Percentiles rank a stretch among this genome's conserved stretches.
phyloP scores from a whole-genome alignment of 2,888 invertebrate genomes.

The Cinara cedri region DNA sequence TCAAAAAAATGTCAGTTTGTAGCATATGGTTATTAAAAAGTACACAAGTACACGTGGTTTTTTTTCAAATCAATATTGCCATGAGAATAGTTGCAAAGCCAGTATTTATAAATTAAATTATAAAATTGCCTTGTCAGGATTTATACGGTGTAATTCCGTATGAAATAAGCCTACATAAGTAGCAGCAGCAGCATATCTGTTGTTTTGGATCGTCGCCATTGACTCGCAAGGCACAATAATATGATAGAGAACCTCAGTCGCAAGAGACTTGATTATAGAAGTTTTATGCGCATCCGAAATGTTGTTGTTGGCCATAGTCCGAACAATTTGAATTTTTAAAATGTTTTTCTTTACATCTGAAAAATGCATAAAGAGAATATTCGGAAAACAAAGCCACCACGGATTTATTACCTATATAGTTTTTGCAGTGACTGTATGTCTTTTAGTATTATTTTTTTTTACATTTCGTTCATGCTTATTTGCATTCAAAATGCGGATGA shows the following conservation, averaged over 20 bases:
- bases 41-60: no score
- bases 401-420: background rate
- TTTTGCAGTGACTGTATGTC: no score
- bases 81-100: no score
- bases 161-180: background rate
- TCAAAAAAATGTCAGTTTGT: no score
- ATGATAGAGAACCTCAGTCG: background rate
- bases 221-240: background rate
- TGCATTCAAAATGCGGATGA: no score
- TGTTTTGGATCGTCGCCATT: constrained; percentile 10
- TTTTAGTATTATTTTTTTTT: no score
- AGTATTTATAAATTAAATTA: background rate
- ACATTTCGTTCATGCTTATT: no score
- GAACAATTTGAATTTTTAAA: constrained; percentile 2
- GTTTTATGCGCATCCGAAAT: background rate
- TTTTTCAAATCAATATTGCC: no score
- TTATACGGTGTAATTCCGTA: background rate
- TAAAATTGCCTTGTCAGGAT: background rate
- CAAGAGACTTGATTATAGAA: background rate
- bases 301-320: background rate
- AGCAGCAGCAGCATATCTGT: background rate
- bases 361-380: background rate
- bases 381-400: background rate
- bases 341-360: background rate
- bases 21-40: no score